Evolutionary conservation across 2,113 vertebrate genomes (phyloP).

Genomic region (Casuarius casuarius): DNA sequence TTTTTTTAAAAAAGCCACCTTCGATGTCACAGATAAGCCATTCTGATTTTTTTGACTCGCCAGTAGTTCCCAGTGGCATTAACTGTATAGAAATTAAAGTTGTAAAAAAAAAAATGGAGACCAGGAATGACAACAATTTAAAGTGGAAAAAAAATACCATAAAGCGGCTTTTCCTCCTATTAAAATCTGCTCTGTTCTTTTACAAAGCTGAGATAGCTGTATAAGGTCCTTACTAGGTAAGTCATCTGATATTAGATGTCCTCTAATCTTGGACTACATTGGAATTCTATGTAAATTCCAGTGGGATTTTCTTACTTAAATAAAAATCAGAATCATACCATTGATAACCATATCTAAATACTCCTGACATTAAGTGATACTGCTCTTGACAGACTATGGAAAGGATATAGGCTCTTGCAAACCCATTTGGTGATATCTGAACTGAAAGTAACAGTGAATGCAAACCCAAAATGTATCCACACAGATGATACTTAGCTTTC

Average conservation of each 20-base stretch:
- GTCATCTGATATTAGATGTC: neutral
- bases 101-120: neutral
- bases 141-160: neutral
- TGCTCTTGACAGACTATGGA: neutral
- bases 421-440: neutral
- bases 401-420: neutral
- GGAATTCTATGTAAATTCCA: neutral
- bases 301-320: neutral
- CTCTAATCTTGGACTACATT: neutral
- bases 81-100: neutral
- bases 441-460: neutral
- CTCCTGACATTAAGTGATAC: neutral
- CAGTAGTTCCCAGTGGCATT: neutral
- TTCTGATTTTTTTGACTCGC: neutral
- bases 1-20: neutral
- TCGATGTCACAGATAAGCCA: neutral
- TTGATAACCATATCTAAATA: neutral
- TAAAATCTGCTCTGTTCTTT: neutral
- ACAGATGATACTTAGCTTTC: neutral
- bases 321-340: neutral
- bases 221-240: neutral
- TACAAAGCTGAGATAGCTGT: neutral
- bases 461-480: neutral
- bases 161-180: neutral
- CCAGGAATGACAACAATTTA: neutral